Conservation (phyloP, 2,113 vertebrate genomes). For the Plotosus lineatus region DNA sequence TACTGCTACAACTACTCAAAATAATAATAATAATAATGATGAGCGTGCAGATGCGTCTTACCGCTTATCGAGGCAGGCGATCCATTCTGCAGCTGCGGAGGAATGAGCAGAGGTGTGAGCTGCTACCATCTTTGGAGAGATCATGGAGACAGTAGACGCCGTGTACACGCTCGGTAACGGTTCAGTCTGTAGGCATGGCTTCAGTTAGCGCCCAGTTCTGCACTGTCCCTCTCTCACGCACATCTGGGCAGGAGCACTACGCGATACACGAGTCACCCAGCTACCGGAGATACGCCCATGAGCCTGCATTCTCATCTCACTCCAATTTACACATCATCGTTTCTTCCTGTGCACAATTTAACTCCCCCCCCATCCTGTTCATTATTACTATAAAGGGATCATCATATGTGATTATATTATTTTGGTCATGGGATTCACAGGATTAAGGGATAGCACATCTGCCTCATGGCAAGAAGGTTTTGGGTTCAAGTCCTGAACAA, state of each 20-base stretch:
- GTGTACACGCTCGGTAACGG: constrained; percentile 29
- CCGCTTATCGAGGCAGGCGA: constrained; percentile 94
- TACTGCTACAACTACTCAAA: too few species aligned
- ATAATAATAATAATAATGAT: not conserved
- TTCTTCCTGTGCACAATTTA: not conserved
- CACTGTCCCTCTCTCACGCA: constrained; percentile 20
- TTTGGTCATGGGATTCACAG: not conserved
- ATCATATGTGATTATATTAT: not conserved
- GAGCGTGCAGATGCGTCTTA: constrained; percentile 58
- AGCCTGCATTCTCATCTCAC: not conserved
- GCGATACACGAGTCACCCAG: not conserved
- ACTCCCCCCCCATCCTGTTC: not conserved
- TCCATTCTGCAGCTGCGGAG: constrained; percentile 87
- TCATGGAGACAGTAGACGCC: constrained; percentile 51
- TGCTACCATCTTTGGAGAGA: constrained; percentile 86
- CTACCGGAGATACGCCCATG: not conserved
- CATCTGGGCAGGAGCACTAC: not conserved
- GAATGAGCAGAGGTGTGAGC: constrained; percentile 84
- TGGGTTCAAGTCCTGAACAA: too few species aligned
- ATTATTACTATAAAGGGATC: too few species aligned
- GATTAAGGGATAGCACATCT: too few species aligned
- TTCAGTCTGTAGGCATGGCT: constrained; percentile 32
- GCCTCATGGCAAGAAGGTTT: too few species aligned
- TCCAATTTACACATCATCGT: not conserved
- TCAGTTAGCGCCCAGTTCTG: constrained; percentile 3